Evolutionary conservation across 2,797 vertebrate genomes (phyloP).

Genomic region (Esox lucius): DNA sequence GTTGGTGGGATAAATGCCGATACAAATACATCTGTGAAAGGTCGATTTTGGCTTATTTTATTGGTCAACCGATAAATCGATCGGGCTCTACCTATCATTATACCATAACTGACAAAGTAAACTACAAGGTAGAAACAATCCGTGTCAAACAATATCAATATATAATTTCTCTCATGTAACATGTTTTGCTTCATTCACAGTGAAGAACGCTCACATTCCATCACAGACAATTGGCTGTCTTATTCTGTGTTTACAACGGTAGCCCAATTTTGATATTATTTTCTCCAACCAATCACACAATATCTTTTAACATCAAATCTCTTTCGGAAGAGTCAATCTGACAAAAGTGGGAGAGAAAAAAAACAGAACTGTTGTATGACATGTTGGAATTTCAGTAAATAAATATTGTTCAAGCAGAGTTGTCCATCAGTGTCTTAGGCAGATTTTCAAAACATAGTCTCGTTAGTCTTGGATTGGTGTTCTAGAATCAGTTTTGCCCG

Average conservation of each 20-base stretch:
- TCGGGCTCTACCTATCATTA: neutral
- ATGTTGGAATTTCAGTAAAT: neutral
- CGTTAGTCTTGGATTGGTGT: neutral
- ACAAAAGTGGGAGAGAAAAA: no score
- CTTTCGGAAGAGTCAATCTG: no score
- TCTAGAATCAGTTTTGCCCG: neutral
- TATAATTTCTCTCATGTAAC: slow-evolving; percentile 40
- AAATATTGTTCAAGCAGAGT: neutral
- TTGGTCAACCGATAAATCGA: no score
- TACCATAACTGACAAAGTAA: slow-evolving; percentile 13
- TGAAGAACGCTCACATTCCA: slow-evolving; percentile 50
- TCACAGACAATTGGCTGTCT: slow-evolving; percentile 13
- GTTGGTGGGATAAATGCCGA: no score
- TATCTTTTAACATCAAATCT: no score
- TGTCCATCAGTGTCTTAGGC: neutral
- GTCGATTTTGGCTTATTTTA: no score
- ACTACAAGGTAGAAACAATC: neutral
- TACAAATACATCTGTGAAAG: no score
- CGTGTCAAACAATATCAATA: neutral
- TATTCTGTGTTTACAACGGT: neutral
- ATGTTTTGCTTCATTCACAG: slow-evolving; percentile 30
- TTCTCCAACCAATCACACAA: no score
- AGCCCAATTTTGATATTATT: no score
- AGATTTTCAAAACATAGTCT: no score
- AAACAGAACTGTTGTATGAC: neutral